These are phyloP conservation scores for Diplosoma virens DNA, from an alignment of 23 tunicate species.

Conservation along the genomic window DNA sequence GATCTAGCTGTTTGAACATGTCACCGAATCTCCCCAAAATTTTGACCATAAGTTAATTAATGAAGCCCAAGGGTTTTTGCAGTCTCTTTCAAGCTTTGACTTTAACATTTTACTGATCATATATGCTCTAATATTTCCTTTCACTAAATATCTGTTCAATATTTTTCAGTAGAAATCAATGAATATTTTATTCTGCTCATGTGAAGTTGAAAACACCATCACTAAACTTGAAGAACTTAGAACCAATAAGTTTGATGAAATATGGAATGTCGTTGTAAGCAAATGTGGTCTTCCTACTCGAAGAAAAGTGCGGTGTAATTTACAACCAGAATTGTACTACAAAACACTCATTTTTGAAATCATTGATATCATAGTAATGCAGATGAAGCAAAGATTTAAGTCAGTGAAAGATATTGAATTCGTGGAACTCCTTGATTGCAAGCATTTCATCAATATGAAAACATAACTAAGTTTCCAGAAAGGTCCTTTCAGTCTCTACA, in stretches of 20 bases:
- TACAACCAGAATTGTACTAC: background rate
- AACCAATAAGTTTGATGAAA: background rate
- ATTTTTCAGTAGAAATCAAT: slow-evolving; percentile 1
- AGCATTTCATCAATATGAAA: background rate
- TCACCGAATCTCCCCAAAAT: slow-evolving; percentile 1
- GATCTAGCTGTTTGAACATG: background rate
- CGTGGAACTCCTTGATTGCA: background rate
- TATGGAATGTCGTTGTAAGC: background rate
- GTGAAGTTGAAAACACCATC: too few species aligned
- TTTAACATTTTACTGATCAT: background rate
- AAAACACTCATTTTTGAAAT: slow-evolving; percentile 8
- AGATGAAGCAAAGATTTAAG: slow-evolving; percentile 6
- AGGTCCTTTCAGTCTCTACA: background rate
- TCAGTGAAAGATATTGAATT: slow-evolving; percentile 9
- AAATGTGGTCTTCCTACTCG: background rate
- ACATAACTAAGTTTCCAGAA: background rate
- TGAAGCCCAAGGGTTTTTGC: slow-evolving; percentile 7
- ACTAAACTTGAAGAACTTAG: background rate
- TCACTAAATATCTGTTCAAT: slow-evolving; percentile 10
- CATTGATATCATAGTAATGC: background rate
- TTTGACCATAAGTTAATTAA: slow-evolving; percentile 4
- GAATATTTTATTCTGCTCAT: background rate
- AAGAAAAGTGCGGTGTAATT: background rate
- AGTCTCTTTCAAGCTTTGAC: slow-evolving; percentile 5
- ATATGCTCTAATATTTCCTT: too few species aligned